phyloP scores from a whole-genome alignment of 2,888 invertebrate species.

The Parnassius apollo region DNA sequence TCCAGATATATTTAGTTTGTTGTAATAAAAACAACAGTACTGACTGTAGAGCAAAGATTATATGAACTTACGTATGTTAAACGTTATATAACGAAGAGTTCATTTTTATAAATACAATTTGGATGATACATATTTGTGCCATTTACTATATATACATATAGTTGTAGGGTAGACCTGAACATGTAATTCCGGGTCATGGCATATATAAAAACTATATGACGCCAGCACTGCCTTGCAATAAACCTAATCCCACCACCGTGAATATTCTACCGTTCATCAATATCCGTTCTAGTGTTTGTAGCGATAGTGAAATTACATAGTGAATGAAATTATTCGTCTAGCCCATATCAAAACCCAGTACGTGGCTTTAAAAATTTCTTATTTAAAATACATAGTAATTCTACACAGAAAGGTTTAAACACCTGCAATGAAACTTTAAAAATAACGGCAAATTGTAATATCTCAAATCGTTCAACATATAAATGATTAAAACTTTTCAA shows the following conservation, averaged over 20 bases:
- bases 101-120: conserved; percentile 45
- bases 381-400: no score
- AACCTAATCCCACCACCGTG: neutral
- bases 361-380: no score
- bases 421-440: no score
- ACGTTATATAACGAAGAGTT: conserved; percentile 29
- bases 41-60: conserved; percentile 73
- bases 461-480: no score
- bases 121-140: conserved; percentile 73
- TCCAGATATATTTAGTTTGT: conserved; percentile 42
- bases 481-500: no score
- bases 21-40: conserved; percentile 66
- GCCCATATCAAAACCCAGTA: no score
- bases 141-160: conserved; percentile 64
- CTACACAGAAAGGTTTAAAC: no score
- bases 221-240: conserved; percentile 2
- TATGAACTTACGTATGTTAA: conserved; percentile 41
- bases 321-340: no score
- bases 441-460: no score
- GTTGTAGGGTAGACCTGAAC: conserved; percentile 47
- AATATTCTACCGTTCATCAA: no score
- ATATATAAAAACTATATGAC: neutral
- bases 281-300: no score
- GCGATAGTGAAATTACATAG: no score
- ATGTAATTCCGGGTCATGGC: conserved; percentile 8